A percentile compares a stretch with the other conserved stretches of the same genome.
Evolutionary conservation across 1,140 invertebrate species (phyloP).

Genomic region (Drosophila micromelanica): DNA sequence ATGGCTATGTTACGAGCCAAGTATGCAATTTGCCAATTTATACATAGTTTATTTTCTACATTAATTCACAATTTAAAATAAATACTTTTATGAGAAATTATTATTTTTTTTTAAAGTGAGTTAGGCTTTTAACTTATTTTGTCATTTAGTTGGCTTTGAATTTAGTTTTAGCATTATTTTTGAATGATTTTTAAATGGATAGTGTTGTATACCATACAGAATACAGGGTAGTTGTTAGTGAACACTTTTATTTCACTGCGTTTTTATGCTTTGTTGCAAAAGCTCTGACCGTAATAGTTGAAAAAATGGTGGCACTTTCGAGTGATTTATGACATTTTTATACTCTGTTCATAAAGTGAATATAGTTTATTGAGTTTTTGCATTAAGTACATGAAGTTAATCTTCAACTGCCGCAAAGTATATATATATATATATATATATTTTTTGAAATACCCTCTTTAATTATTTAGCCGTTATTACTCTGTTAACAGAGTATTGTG

Average conservation of each 20-base stretch:
- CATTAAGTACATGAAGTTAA: too few relatives aligned
- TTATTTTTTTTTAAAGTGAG: not conserved
- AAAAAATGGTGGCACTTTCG: slow-evolving; percentile 25
- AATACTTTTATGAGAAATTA: not conserved
- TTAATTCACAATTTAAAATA: not conserved
- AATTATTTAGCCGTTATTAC: too few relatives aligned
- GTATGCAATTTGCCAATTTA: not conserved
- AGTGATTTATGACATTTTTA: slow-evolving; percentile 35
- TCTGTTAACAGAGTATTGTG: too few relatives aligned
- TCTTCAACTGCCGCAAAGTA: too few relatives aligned
- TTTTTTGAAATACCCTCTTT: too few relatives aligned
- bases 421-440: too few relatives aligned
- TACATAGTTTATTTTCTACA: not conserved
- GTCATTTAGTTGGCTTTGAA: not conserved
- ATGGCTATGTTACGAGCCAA: not conserved
- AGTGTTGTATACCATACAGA: not conserved
- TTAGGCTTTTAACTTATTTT: not conserved
- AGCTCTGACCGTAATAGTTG: slow-evolving; percentile 14
- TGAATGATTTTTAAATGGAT: not conserved
- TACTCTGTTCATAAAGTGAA: too few relatives aligned
- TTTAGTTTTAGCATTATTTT: not conserved
- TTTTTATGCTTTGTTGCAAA: not conserved
- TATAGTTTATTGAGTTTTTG: too few relatives aligned
- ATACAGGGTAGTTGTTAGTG: slow-evolving; percentile 8
- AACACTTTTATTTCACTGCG: not conserved